Evolutionary conservation across 2,797 vertebrate genomes (phyloP), one percentile per base, ranked within the genome.

Genomic region (Enteromius treurensis): DNA sequence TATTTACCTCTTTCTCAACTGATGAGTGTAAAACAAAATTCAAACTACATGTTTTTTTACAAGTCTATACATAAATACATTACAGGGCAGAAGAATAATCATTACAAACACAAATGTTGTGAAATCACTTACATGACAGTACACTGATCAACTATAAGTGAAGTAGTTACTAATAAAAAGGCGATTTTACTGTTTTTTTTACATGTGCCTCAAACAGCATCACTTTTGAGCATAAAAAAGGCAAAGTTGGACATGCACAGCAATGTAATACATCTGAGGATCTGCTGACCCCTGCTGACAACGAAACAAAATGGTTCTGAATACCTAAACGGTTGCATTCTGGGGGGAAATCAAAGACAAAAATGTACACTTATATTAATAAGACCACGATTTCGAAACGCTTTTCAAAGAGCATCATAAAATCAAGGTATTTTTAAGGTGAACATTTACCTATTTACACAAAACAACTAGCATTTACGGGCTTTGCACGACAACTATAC

Each of bases 261-360:
- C 47, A 58, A 21, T 21, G 10, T 17, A 26, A n/a, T n/a, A 69
- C 21, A 32, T 23, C 3, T 19, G 29, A 77, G 74, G 51, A 58
- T 62, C 53, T 83, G 42, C 75, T 83, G 82, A 83, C 82, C 67
- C 67, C 82, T 83, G 42, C 65, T 83, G 82, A 71, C 75, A 45
- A 47, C 7, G 8, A 10, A 51, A 29, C 26, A 42, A 3, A 67
- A n/a, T 13, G 21, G 15, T 26, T 58, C 13, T 15, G 4, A 82
- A 42, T n/a, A 58, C 7, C 26, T 51, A 37, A 5, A 51, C 14
- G 2, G 29, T 11, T 32, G 19, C 37, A 47, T 70, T 60, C 4
- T 0, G 0, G 45, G 3, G 55, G 8, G 1, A 65, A 74, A 45
- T 29, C 42, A 34, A 75, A 47, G 10, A 58, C 11, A 13, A 10